Evolutionary conservation across 2,888 invertebrate species (phyloP).

Genomic region (Ligdia adustata): DNA sequence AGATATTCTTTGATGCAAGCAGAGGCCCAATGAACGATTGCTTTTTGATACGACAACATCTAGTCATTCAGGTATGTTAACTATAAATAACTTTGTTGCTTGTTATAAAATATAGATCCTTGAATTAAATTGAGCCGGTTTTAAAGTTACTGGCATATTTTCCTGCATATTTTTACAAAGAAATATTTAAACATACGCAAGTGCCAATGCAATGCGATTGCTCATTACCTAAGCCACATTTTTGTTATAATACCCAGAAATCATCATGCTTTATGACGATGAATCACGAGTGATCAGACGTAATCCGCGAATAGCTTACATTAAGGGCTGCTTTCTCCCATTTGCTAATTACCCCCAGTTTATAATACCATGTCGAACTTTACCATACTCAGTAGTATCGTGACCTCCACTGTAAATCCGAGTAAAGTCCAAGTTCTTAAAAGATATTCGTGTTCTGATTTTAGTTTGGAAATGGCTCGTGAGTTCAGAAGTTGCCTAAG

Average conservation of each 20-base stretch:
- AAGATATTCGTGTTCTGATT: neutral
- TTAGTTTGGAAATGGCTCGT: conserved; percentile 51
- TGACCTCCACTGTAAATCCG: conserved; percentile 1
- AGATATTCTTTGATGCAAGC: conserved; percentile 51
- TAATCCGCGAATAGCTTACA: conserved; percentile 8
- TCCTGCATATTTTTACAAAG: neutral
- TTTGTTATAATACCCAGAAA: neutral
- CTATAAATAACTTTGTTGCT: too few relatives aligned
- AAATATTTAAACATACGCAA: neutral
- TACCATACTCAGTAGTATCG: conserved; percentile 10
- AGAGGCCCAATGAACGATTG: conserved; percentile 49
- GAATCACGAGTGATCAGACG: conserved; percentile 4
- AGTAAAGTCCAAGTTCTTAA: neutral
- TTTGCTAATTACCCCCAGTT: conserved; percentile 26
- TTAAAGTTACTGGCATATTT: neutral
- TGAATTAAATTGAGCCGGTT: conserved; percentile 3
- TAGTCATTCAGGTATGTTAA: conserved; percentile 52
- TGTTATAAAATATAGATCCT: neutral
- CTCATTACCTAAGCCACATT: too few relatives aligned
- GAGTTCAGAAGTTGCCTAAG: conserved; percentile 38
- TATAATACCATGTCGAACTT: conserved; percentile 7
- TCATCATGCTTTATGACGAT: neutral
- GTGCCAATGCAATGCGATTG: neutral
- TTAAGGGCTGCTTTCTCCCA: conserved; percentile 13
- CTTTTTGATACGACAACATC: conserved; percentile 49